These are phyloP conservation scores for Harlomillsia oculata DNA, from an alignment of 1,140 invertebrate species.

Conservation along the genomic window DNA sequence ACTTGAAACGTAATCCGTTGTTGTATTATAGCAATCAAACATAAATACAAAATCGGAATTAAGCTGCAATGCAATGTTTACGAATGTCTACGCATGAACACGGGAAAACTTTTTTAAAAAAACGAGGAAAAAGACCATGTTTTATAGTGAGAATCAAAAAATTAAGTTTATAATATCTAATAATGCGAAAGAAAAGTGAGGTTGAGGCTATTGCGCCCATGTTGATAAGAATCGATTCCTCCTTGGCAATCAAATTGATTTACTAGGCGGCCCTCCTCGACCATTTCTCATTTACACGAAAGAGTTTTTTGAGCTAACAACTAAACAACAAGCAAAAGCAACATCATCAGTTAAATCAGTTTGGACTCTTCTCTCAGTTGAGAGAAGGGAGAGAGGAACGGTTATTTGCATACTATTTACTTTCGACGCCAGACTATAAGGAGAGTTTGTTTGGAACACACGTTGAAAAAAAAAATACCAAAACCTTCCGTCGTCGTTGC, in stretches of 20 bases:
- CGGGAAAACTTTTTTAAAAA: not conserved
- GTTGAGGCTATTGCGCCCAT: too few species aligned
- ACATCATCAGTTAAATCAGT: slow-evolving; percentile 11
- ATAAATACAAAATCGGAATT: not conserved
- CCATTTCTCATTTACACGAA: slow-evolving; percentile 11
- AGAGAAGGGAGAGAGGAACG: not conserved
- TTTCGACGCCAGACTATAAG: slow-evolving; percentile 5
- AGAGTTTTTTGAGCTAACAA: not conserved
- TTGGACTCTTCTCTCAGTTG: not conserved
- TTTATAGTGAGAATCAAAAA: slow-evolving; percentile 18
- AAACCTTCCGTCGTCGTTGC: too few species aligned
- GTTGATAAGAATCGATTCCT: slow-evolving; percentile 22
- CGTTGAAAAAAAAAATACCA: too few species aligned
- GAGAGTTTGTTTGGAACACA: too few species aligned
- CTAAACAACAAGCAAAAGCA: not conserved
- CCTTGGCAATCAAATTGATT: slow-evolving; percentile 26
- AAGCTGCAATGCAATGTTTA: too few species aligned
- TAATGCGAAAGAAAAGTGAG: too few species aligned
- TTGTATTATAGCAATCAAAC: not conserved
- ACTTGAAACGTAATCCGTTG: not conserved
- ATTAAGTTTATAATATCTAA: slow-evolving; percentile 16
- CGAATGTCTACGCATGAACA: too few species aligned
- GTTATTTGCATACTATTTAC: slow-evolving; percentile 13
- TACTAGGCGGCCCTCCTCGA: slow-evolving; percentile 10
- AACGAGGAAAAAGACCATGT: not conserved